Conservation (phyloP, 2,113 vertebrate species). For the Xyrauchen texanus region DNA sequence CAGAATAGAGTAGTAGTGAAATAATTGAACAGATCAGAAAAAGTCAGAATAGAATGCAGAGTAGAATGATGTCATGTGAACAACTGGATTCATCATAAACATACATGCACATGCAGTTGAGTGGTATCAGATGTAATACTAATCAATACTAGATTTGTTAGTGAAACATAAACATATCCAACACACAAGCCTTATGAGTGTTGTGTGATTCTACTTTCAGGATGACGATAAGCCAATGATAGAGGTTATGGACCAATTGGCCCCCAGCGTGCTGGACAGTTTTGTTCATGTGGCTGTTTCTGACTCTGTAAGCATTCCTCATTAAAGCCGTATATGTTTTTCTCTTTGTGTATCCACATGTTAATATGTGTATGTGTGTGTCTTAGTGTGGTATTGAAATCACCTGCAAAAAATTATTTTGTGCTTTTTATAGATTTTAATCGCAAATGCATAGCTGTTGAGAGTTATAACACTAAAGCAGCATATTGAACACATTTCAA, state of each 20-base stretch:
- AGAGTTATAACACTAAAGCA: too few relatives aligned
- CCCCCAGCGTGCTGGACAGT: conserved; percentile 94
- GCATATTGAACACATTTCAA: not conserved
- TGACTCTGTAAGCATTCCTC: conserved; percentile 84
- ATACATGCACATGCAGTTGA: not conserved
- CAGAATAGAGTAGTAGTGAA: not conserved
- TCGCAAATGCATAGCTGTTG: too few relatives aligned
- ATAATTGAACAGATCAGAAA: too few relatives aligned
- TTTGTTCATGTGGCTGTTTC: conserved; percentile 94
- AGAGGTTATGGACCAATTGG: conserved; percentile 97
- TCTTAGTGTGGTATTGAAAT: too few relatives aligned
- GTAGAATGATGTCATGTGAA: not conserved
- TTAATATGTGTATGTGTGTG: too few relatives aligned
- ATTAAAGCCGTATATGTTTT: not conserved
- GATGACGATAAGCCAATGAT: conserved; percentile 98
- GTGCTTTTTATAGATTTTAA: too few relatives aligned
- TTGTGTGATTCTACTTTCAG: conserved; percentile 65
- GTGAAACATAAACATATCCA: not conserved
- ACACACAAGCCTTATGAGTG: not conserved
- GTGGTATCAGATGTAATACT: not conserved
- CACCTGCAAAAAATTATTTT: too few relatives aligned
- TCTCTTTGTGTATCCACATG: too few relatives aligned
- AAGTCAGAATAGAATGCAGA: too few relatives aligned
- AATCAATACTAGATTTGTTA: not conserved
- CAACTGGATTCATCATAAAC: not conserved